Base-by-base conservation (phyloP, 2,797 vertebrate species). In the Chrosomus eos region DNA sequence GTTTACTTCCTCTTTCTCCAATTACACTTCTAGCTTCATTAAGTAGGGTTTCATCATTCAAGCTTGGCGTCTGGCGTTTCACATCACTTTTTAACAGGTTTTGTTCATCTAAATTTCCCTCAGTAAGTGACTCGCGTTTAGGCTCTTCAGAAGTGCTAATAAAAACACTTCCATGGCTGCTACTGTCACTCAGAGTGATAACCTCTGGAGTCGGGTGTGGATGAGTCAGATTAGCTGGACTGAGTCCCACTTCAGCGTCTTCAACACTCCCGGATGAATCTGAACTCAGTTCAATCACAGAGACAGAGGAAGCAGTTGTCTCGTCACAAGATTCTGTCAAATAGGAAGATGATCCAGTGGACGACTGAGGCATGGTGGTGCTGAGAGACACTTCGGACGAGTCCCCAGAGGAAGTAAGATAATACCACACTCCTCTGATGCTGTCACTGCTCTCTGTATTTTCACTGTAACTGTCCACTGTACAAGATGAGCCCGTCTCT, bases 361-460 rank as follows among this genome's bases (percentile, higher is more conserved):
- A 82, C 0, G 87, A 87, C 8, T 45, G 51, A 62, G 87, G 80
- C 82, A 88, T 84, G 55, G 85, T 83, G 58, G 82, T 87, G 84
- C 86, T 86, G 71, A 87, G 76, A 33, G 87, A 87, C 0, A 81
- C 82, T 48, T 66, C 67, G 4, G 85, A 80, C 1, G 89, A 90
- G 7, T 81, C 87, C 10, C 45, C 70, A 0, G 90, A 91, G 6
- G 89, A 67, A 3, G 88, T 72, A 45, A 91, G 84, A 80, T 91
- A 90, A 85, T 91, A 93, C 88, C 90, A 92, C 79, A 86, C 91
- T 80, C 92, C 88, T 53, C 89, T 87, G 18, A 91, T 89, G 23
- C 89, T 83, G 43, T 82, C 88, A 78, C 90, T 89, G 74, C 81
- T 81, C n/a, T 26, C 75, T 3, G 72, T 77, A 68, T 53, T 60